A percentile compares a stretch with the other conserved stretches of the same genome.
These are phyloP conservation scores for Pristionchus arcanus DNA, from an alignment of 2,888 invertebrate genomes.

Conservation along the genomic window DNA sequence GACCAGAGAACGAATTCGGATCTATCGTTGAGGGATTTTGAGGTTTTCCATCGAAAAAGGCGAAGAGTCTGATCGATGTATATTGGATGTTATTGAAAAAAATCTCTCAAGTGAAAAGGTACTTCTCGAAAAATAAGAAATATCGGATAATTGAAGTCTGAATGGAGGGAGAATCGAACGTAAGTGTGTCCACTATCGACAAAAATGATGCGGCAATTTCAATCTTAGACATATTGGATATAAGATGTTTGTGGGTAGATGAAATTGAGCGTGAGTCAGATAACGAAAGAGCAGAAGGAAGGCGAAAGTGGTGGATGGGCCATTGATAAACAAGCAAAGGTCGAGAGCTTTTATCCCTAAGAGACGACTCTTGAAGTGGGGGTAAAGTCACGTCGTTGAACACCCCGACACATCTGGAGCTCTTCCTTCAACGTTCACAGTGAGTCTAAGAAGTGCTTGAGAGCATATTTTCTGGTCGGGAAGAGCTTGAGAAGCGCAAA, in stretches of 20 bases:
- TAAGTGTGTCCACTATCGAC: too few relatives aligned
- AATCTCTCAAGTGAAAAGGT: too few relatives aligned
- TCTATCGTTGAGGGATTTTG: too few relatives aligned
- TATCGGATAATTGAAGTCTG: too few relatives aligned
- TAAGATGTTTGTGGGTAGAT: neutral
- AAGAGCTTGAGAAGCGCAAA: neutral
- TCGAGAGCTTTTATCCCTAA: conserved; percentile 9
- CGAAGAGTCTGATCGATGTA: too few relatives aligned
- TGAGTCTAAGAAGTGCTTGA: neutral
- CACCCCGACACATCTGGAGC: neutral
- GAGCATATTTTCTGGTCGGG: neutral
- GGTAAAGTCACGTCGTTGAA: neutral
- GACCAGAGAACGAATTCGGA: too few relatives aligned
- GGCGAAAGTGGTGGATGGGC: neutral
- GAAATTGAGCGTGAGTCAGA: conserved; percentile 11
- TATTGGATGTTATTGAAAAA: too few relatives aligned
- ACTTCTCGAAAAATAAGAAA: too few relatives aligned
- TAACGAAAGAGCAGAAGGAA: conserved; percentile 8
- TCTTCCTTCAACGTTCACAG: neutral
- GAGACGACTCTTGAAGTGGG: neutral
- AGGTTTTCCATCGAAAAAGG: too few relatives aligned
- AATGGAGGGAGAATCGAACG: too few relatives aligned
- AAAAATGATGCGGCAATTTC: too few relatives aligned
- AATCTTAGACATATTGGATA: neutral
- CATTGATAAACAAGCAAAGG: conserved; percentile 13